These are phyloP conservation scores for Thymelicus lineola DNA, from an alignment of 2,888 invertebrate species.

Conservation along the genomic window DNA sequence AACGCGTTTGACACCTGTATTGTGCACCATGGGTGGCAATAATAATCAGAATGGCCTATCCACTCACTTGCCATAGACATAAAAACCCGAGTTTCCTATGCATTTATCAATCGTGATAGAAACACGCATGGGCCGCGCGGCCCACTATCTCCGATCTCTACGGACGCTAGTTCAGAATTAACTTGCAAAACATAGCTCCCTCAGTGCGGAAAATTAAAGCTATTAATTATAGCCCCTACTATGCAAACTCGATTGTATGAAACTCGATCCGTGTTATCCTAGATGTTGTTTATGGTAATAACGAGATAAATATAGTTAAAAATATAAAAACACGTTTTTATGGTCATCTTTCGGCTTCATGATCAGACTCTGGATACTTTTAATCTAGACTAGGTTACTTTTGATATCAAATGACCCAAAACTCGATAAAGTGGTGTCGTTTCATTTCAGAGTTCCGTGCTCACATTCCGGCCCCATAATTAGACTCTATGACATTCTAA, in stretches of 20 bases:
- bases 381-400: too few species aligned
- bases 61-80: not conserved
- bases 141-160: slow-evolving; percentile 37
- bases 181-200: slow-evolving; percentile 41
- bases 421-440: too few species aligned
- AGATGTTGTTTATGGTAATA: too few species aligned
- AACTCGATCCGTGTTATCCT: not conserved
- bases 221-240: slow-evolving; percentile 40
- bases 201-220: slow-evolving; percentile 42
- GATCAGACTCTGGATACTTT: too few species aligned
- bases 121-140: slow-evolving; percentile 20
- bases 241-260: slow-evolving; percentile 13
- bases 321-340: too few species aligned
- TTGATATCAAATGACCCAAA: too few species aligned
- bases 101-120: not conserved
- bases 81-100: not conserved
- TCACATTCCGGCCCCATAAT: too few species aligned
- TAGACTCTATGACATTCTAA: too few species aligned
- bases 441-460: too few species aligned
- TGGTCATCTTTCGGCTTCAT: too few species aligned
- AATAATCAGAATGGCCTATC: not conserved
- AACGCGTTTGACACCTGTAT: too few species aligned
- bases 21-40: not conserved
- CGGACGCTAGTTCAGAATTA: slow-evolving; percentile 38
- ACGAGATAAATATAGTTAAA: too few species aligned